Base-by-base conservation (phyloP, 1,140 invertebrate species). In the Hylyphantes graminicola region DNA sequence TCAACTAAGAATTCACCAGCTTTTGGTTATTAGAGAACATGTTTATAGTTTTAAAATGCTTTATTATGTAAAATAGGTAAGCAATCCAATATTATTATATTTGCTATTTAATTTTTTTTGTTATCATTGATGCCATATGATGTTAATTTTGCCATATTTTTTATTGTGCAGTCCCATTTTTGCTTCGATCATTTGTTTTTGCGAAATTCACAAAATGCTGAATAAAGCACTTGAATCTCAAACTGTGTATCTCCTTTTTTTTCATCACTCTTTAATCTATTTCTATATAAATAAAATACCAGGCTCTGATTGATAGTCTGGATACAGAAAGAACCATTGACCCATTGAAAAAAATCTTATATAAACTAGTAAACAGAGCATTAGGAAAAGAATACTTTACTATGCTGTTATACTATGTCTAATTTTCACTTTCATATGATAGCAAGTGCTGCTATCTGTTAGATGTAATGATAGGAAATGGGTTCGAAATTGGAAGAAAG, bases 151-250 rank as follows among this genome's bases (percentile, higher is more conserved):
- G 48, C 54, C 68, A 70, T 17, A 19, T 10, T 70, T 70, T 70
- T 17, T 53, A 53, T 53, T 70, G 54, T 21, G 51, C 59, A 53
- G 48, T 21, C 59, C 54, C 53, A 15, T 53, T 74, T 74, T 48
- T 74, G 48, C 48, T 59, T 57, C 8, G 17, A 61, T 61, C 17
- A 17, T 59, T 59, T 74, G 55, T 74, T 74, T 57, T 8, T 10
- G 72, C 17, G 48, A 74, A 13, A 57, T 57, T 74, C 72, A 74
- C 72, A 19, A 53, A 74, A 35, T 53, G 54, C 72, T 74, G 15
- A 74, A 74, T 74, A 74, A 74, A 74, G 72, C 72, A 74, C 72
- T 74, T 50, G 54, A 74, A 74, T 74, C 55, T 74, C 72, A 59
- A 17, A 35, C 17, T 50, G 67, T 70, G 35, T 4, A 19, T 17